These are phyloP conservation scores for Euplagia quadripunctaria DNA, from an alignment of 2,888 invertebrate genomes.

Conservation along the genomic window DNA sequence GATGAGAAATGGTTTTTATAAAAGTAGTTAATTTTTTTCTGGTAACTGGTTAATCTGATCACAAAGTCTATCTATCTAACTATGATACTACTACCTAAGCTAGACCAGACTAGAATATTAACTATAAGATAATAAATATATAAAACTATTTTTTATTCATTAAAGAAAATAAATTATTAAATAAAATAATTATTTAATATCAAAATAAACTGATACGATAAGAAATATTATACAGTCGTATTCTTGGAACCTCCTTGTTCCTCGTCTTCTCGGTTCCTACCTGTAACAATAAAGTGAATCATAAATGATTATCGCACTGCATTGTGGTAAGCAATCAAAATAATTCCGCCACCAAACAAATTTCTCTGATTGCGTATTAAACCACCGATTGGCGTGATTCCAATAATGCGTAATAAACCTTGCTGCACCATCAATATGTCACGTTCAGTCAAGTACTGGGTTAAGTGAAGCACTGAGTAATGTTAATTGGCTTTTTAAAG, in stretches of 20 bases:
- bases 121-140: neutral
- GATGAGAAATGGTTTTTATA: too few relatives aligned
- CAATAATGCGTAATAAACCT: constrained; percentile 60
- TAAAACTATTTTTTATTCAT: neutral
- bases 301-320: constrained; percentile 24
- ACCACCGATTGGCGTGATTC: constrained; percentile 51
- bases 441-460: constrained; percentile 44
- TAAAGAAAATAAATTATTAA: neutral
- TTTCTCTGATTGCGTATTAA: constrained; percentile 64
- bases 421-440: constrained; percentile 50
- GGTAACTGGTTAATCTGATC: too few relatives aligned
- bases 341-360: constrained; percentile 53
- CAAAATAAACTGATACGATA: neutral
- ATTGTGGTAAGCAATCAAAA: constrained; percentile 29
- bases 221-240: constrained; percentile 31
- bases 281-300: constrained; percentile 51
- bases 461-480: constrained; percentile 40
- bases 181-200: neutral
- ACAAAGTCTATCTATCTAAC: too few relatives aligned
- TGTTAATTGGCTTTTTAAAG: constrained; percentile 28
- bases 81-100: too few relatives aligned
- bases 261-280: constrained; percentile 5
- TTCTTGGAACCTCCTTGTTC: constrained; percentile 24
- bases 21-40: too few relatives aligned
- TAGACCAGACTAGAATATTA: too few relatives aligned